Evolutionary conservation across 2,888 invertebrate species (phyloP).

Genomic region (Mechanitis mazaeus): DNA sequence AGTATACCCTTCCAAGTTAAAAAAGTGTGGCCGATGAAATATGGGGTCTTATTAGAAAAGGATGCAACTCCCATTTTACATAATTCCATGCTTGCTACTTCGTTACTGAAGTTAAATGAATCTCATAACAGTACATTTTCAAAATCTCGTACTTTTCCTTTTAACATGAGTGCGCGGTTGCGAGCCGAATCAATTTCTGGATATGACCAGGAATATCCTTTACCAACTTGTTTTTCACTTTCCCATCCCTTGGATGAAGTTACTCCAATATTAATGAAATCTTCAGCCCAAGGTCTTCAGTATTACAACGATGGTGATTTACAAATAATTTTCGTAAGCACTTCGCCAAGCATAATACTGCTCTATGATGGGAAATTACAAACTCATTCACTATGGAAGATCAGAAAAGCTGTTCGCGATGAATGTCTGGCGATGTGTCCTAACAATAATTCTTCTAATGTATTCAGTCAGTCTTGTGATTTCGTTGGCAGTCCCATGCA

Average conservation of each 20-base stretch:
- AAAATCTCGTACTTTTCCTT: conserved; percentile 46
- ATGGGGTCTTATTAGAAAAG: conserved; percentile 90
- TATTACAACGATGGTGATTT: conserved; percentile 80
- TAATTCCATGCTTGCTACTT: conserved; percentile 51
- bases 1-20: conserved; percentile 88
- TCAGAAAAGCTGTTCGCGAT: conserved; percentile 84
- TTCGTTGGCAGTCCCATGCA: conserved; percentile 63
- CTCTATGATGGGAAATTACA: conserved; percentile 86
- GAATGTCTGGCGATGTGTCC: conserved; percentile 81
- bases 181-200: conserved; percentile 56
- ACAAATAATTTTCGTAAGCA: conserved; percentile 85
- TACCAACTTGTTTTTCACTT: conserved; percentile 90
- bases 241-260: conserved; percentile 94
- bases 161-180: conserved; percentile 60
- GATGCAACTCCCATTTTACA: conserved; percentile 62
- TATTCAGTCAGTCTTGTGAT: conserved; percentile 65
- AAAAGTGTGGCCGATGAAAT: conserved; percentile 89
- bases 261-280: conserved; percentile 86
- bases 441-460: conserved; percentile 62
- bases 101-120: conserved; percentile 59
- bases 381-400: conserved; percentile 88
- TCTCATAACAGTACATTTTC: conserved; percentile 58
- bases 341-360: conserved; percentile 87
- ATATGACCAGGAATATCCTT: conserved; percentile 68
- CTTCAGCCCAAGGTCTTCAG: conserved; percentile 74